A percentile compares a stretch with the other conserved stretches of the same genome.
Conservation (phyloP, 2,113 vertebrate species). For the Muscicapa adusta region DNA sequence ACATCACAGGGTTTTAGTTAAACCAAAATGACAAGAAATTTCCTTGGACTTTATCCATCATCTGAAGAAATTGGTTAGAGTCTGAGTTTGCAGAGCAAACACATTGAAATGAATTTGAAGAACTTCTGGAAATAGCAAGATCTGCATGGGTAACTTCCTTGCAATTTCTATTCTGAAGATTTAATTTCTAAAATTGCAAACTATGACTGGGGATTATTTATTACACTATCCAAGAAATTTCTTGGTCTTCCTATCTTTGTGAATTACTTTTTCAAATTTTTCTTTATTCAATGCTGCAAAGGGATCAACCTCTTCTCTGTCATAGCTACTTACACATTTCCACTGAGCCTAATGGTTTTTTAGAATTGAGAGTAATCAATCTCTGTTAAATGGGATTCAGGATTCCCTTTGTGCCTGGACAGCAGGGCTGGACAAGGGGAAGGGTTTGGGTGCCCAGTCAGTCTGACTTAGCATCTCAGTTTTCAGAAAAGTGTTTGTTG, state of each 20-base stretch:
- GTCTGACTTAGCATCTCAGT: background rate
- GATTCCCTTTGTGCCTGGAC: background rate
- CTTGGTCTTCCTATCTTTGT: background rate
- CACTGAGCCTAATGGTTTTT: no score
- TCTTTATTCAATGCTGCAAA: background rate
- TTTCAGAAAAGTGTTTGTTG: background rate
- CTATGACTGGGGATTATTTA: background rate
- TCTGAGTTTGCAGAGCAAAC: slow-evolving; percentile 19
- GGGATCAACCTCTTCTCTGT: background rate
- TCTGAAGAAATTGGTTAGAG: background rate
- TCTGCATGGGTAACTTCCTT: background rate
- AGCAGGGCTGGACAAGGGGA: background rate
- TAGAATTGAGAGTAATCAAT: background rate
- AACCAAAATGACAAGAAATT: background rate
- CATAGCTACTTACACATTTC: background rate
- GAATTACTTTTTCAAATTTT: background rate
- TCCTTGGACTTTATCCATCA: background rate
- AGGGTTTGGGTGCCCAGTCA: background rate
- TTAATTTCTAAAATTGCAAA: background rate
- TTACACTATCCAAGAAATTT: background rate
- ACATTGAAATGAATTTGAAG: background rate
- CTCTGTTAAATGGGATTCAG: background rate
- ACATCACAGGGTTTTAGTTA: background rate
- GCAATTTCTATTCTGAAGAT: background rate
- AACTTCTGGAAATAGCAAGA: background rate